Evolutionary conservation across 2,888 invertebrate genomes (phyloP).

Genomic region (Nasonovia ribisnigri): DNA sequence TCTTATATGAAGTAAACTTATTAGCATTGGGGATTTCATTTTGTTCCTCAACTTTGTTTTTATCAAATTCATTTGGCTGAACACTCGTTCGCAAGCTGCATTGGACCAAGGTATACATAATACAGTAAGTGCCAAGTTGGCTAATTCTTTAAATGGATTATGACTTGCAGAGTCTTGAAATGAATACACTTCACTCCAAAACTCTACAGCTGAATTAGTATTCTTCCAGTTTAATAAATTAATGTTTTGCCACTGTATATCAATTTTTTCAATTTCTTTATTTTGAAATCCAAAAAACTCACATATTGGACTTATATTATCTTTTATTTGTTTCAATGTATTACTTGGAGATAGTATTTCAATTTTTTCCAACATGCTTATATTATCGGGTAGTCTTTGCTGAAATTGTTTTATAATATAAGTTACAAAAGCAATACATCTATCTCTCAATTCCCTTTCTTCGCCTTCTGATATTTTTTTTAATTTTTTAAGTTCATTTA

Average conservation of each 20-base stretch:
- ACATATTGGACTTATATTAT: not conserved
- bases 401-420: not conserved
- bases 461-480: not conserved
- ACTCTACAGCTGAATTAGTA: slow-evolving; percentile 65
- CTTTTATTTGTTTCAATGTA: slow-evolving; percentile 1
- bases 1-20: too few species aligned
- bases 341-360: not conserved
- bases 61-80: slow-evolving; percentile 68
- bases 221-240: slow-evolving; percentile 21
- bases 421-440: slow-evolving; percentile 2
- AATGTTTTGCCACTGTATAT: not conserved
- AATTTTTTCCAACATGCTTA: slow-evolving; percentile 7
- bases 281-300: not conserved
- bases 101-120: slow-evolving; percentile 67
- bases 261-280: slow-evolving; percentile 4
- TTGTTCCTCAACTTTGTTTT: slow-evolving; percentile 56
- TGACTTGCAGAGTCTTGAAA: slow-evolving; percentile 67
- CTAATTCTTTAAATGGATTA: slow-evolving; percentile 67
- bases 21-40: too few species aligned
- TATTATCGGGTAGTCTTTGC: not conserved
- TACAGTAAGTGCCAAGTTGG: slow-evolving; percentile 66
- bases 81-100: slow-evolving; percentile 67
- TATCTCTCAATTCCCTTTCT: not conserved
- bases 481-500: not conserved
- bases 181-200: slow-evolving; percentile 68